Evolutionary conservation across 2,797 vertebrate genomes (phyloP), one percentile per base, ranked within the genome.

Genomic region (Hemibagrus guttatus): DNA sequence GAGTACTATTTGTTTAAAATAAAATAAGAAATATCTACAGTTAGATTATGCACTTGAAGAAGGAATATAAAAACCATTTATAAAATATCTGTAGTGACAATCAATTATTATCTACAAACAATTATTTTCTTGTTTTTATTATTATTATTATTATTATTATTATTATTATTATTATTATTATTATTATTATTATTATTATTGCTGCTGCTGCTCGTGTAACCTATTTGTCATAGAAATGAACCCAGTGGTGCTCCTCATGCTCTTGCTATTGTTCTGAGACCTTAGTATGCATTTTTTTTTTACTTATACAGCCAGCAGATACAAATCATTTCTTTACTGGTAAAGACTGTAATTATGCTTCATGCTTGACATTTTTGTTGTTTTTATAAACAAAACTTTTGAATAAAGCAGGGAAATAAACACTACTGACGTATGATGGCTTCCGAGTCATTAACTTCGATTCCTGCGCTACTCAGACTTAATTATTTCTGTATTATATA

Each of bases 181-280:
- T 74, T 49, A 28, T 19, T 52, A 28, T 21, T 85, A 59, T 78
- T 66, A 58, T 23, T 81, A 59, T 49, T 71, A 42, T 35, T 52
- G 9, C 26, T 52, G 58, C 31, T 26, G 31, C 17, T 31, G 31
- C 5, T 56, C 16, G 12, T 75, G 12, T 74, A 54, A 56, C 16
- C n/a, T 76, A 16, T n/a, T 56, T 69, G n/a, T 79, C n/a, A 56
- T 49, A 39, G 9, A 69, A 46, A 61, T 71, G 35, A 85, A 11
- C 76, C 26, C 63, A 46, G 8, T 59, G 31, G 9, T 49, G 52
- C 52, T 66, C 68, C 39, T 86, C 35, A 12, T 59, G 11, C 54
- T 59, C 31, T 63, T 81, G 35, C 78, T 63, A 52, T 86, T 86
- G 78, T 86, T 49, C 76, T 56, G 19, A 56, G 19, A 56, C 12